Evolutionary conservation across 2,888 invertebrate species (phyloP), one percentile per base, ranked within the genome.

Genomic region (Herminia tarsipennalis): DNA sequence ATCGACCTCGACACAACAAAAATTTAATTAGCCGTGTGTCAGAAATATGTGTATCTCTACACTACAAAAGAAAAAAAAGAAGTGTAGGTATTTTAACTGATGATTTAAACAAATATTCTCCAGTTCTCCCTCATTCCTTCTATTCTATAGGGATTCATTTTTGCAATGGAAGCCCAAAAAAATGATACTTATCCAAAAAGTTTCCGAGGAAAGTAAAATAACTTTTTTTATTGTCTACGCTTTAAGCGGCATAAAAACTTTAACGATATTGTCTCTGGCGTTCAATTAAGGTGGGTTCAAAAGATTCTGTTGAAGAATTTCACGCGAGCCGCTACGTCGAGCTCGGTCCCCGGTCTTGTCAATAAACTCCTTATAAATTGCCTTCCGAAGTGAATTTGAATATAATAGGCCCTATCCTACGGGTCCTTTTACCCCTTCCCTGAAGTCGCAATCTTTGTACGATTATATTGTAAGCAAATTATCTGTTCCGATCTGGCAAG

Each of bases 391-490:
- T 81, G 83, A 89, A 89, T 91, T 90, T 91, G 89, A 91, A 91
- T 90, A 91, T 91, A 91, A 91, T 91, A 88, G 90, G 54, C 62
- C 62, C 68, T 78, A 70, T 83, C 81, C 81, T 83, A 81, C 80
- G 75, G 74, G 73, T 82, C 77, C 83, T 83, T 88, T 87, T 86
- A 83, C 77, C 83, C 79, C 82, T 83, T 76, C 78, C 80, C 73
- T 83, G 83, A 78, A 81, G 83, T 73, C 78, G 84, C 86, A 88
- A 86, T 87, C 86, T 78, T 80, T 83, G 87, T 86, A 76, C 84
- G 88, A 91, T 91, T 91, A 91, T 91, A 91, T 91, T 91, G 90
- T 91, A 91, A 91, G 90, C 90, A 91, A 91, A 90, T 91, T 91
- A 89, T 91, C 90, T 88, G 79, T 70, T 77, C 58, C 79, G 80